Conservation (phyloP, 2,888 invertebrate species). For the Chymomyza caudatula region DNA sequence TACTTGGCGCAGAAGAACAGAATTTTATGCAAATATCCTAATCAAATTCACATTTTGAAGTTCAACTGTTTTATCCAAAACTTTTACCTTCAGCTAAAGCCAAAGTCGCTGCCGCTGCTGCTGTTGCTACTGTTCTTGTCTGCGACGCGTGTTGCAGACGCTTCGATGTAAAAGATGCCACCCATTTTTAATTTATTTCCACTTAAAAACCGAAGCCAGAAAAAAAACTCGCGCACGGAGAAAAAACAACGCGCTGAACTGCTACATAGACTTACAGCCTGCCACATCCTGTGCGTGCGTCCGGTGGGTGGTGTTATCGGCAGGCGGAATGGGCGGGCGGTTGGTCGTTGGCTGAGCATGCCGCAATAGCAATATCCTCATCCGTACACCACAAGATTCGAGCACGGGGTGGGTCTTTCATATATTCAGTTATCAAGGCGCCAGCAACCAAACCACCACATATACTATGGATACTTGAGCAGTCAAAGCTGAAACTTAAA, state of each 20-base stretch:
- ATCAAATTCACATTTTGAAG: slow-evolving; percentile 78
- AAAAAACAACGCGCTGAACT: slow-evolving; percentile 18
- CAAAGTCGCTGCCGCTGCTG: slow-evolving; percentile 16
- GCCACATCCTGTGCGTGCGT: slow-evolving; percentile 70
- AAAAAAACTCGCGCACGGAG: slow-evolving; percentile 32
- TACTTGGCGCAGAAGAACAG: slow-evolving; percentile 60
- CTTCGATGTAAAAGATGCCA: slow-evolving; percentile 54
- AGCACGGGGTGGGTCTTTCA: slow-evolving; percentile 38
- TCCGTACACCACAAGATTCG: slow-evolving; percentile 37
- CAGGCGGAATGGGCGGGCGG: slow-evolving; percentile 16
- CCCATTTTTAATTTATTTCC: slow-evolving; percentile 78
- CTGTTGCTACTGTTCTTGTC: slow-evolving; percentile 14
- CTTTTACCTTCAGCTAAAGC: slow-evolving; percentile 55
- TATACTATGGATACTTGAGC: not conserved
- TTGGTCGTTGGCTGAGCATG: slow-evolving; percentile 18
- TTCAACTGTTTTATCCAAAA: slow-evolving; percentile 77
- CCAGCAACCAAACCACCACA: slow-evolving; percentile 18
- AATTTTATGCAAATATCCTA: slow-evolving; percentile 78
- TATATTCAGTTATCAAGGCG: slow-evolving; percentile 65
- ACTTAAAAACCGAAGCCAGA: slow-evolving; percentile 54
- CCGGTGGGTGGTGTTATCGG: slow-evolving; percentile 70
- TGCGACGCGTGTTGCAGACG: slow-evolving; percentile 42
- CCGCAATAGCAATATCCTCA: slow-evolving; percentile 47
- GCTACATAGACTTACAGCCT: slow-evolving; percentile 28
- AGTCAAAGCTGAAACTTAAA: slow-evolving; percentile 68